Evolutionary conservation across 2,113 vertebrate species (phyloP).

Genomic region (Clarias batrachus): DNA sequence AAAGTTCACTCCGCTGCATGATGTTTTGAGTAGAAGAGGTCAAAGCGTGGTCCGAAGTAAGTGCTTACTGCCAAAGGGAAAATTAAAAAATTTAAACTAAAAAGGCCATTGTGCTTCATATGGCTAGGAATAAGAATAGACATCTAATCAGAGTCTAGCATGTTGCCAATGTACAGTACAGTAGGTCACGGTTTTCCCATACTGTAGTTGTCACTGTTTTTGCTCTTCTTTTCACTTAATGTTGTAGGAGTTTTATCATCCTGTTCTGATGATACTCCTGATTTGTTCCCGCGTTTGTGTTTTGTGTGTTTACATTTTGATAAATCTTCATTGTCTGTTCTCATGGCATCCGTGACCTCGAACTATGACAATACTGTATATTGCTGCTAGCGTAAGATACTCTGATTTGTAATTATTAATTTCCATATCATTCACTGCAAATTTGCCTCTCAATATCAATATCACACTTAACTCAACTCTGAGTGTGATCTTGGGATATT

Average conservation of each 20-base stretch:
- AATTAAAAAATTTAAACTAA: not conserved
- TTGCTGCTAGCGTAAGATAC: not conserved
- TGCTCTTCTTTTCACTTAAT: too few species aligned
- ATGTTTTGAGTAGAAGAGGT: not conserved
- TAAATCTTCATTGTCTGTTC: too few species aligned
- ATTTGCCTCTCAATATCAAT: not conserved
- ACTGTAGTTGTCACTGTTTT: too few species aligned
- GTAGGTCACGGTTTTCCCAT: too few species aligned
- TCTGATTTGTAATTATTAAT: not conserved
- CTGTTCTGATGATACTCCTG: too few species aligned
- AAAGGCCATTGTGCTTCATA: not conserved
- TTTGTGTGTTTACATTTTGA: too few species aligned
- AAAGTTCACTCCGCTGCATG: not conserved
- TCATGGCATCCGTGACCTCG: too few species aligned
- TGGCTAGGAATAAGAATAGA: not conserved
- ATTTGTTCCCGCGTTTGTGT: too few species aligned
- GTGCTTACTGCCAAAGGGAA: not conserved
- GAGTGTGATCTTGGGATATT: not conserved
- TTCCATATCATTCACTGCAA: not conserved
- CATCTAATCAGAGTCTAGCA: not conserved
- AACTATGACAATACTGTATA: not conserved
- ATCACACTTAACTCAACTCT: not conserved
- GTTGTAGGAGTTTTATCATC: too few species aligned
- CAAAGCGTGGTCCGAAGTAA: not conserved
- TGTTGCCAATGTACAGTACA: too few species aligned